These are phyloP conservation scores for Sinocyclocheilus grahami DNA, from an alignment of 2,113 vertebrate species.

Conservation along the genomic window DNA sequence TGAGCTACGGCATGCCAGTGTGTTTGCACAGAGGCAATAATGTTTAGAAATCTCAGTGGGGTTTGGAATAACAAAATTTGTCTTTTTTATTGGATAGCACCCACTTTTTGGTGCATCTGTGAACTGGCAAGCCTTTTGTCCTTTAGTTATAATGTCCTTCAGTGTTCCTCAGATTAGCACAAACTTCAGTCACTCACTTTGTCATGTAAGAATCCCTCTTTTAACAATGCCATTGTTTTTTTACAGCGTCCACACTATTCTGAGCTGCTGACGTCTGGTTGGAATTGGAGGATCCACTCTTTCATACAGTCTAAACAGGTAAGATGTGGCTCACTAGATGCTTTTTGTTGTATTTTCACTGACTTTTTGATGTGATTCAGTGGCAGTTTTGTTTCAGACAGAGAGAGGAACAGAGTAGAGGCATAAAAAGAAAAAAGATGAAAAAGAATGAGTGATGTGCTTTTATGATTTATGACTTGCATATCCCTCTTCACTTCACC, in stretches of 20 bases:
- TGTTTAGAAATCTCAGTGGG: constrained; percentile 25
- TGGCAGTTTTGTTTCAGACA: background rate
- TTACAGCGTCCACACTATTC: background rate
- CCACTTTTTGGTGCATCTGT: constrained; percentile 7
- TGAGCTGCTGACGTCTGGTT: background rate
- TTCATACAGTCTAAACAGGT: background rate
- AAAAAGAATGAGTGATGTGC: background rate
- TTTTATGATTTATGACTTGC: background rate
- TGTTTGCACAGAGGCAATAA: constrained; percentile 21
- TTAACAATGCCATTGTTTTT: background rate
- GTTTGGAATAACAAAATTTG: constrained; percentile 20
- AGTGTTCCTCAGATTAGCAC: background rate
- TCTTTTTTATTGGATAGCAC: background rate
- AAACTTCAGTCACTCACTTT: background rate
- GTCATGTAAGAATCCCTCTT: background rate
- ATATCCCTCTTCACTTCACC: background rate
- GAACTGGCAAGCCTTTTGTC: background rate
- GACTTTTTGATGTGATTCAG: background rate
- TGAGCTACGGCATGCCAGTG: constrained; percentile 32
- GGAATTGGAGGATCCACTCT: background rate
- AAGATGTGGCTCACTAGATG: background rate
- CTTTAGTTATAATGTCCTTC: background rate
- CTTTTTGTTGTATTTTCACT: background rate
- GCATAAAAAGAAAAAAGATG: background rate
- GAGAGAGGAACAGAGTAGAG: background rate